These are phyloP conservation scores for Dipodomys spectabilis DNA, from an alignment of 2,113 vertebrate genomes.

Conservation along the genomic window DNA sequence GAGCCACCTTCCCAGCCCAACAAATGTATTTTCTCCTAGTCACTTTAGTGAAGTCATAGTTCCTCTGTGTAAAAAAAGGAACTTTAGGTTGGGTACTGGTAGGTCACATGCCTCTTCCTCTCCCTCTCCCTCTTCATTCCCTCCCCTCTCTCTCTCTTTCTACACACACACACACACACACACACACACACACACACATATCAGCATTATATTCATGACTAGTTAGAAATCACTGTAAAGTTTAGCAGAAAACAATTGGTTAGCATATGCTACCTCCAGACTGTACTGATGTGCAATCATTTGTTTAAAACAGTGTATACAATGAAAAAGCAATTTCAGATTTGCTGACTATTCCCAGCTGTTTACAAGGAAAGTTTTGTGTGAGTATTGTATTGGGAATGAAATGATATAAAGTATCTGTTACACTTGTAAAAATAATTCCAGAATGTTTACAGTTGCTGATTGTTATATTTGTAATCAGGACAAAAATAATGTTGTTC, in stretches of 20 bases:
- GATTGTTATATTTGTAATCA: conserved; percentile 14
- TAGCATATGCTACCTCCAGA: too few species aligned
- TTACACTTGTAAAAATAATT: not conserved
- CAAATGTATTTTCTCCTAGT: too few species aligned
- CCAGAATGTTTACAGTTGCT: conserved; percentile 33
- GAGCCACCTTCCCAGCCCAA: too few species aligned
- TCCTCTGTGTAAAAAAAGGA: too few species aligned
- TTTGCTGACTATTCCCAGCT: not conserved
- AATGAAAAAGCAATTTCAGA: conserved; percentile 18
- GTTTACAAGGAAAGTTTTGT: not conserved
- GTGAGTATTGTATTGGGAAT: not conserved
- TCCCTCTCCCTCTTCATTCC: too few species aligned
- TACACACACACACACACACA: too few species aligned
- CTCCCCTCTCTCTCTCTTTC: too few species aligned
- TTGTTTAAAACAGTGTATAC: not conserved
- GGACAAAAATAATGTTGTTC: not conserved
- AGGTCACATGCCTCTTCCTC: too few species aligned
- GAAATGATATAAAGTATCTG: not conserved
- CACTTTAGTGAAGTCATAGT: too few species aligned
- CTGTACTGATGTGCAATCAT: not conserved
- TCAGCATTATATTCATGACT: not conserved
- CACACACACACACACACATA: too few species aligned
- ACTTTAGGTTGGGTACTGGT: too few species aligned
- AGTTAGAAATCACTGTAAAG: not conserved
- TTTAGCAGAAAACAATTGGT: conserved; percentile 1